Evolutionary conservation across 2,797 vertebrate species (phyloP), one percentile per base, ranked within the genome.

Genomic region (Taeniopygia guttata): DNA sequence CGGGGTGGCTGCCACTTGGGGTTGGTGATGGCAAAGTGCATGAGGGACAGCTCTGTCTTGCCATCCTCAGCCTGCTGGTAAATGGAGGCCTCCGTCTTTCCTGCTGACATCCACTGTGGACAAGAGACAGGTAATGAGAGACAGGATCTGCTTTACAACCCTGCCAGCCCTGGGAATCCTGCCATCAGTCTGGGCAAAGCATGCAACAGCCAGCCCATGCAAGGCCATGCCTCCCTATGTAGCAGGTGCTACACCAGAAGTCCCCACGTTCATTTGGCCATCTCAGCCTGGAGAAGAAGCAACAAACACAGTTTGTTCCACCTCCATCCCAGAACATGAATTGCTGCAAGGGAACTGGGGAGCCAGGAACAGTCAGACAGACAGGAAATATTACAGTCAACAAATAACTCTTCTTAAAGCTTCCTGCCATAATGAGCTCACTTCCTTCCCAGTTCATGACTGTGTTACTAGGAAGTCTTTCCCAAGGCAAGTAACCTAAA

Each of bases 21-120:
- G 94, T 99, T 99, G 78, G 99, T 99, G 97, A 99, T 99, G 91
- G 99, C 99, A 55, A 99, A 99, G 97, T 99, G 99, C 99, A 99
- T 99, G 87, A 99, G 98, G 4, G 99, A 99, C 87, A 99, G 96
- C 94, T 99, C 99, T 0, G 99, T 99, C 97, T 99, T 99, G 63
- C 99, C 99, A 0, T 99, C 99, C 94, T 99, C 99, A 0, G 99
- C 99, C 96, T 99, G 99, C 96, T 99, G 99, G 97, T 99, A 99
- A 94, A 99, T 98, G 13, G 99, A 99, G 11, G 99, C 99, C 95
- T 99, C 99, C 0, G 99, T 99, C 98, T 99, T 99, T 17, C 99
- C 99, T 13, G 98, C 99, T 2, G 99, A 99, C 97, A 99, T 98
- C 99, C 99, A 99, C 99, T 99, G 91, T 6, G 11, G 79, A 94